These are phyloP conservation scores for Apocrypta bakeri DNA, from an alignment of 1,140 invertebrate genomes.

Conservation along the genomic window DNA sequence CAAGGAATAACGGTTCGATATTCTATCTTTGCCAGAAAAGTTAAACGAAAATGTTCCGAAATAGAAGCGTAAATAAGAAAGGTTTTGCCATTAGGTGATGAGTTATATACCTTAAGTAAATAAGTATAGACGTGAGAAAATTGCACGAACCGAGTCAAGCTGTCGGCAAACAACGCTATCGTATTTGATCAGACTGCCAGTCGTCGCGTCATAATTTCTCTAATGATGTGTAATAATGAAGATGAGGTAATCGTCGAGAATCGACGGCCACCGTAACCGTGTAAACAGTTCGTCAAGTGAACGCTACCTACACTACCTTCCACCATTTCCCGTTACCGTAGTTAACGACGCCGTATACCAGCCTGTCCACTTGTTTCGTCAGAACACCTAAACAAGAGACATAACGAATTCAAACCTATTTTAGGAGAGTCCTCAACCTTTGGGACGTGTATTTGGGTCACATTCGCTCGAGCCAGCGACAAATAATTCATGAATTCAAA, in stretches of 20 bases:
- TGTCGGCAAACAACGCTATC: background rate
- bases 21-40: too few species aligned
- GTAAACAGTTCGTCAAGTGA: constrained; percentile 56
- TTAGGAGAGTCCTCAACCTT: too few species aligned
- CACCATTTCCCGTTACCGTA: background rate
- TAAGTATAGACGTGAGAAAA: too few species aligned
- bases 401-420: too few species aligned
- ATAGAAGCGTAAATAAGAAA: too few species aligned
- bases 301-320: constrained; percentile 39
- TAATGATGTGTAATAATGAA: constrained; percentile 43
- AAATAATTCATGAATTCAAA: too few species aligned
- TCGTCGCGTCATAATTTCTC: constrained; percentile 12
- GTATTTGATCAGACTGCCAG: constrained; percentile 6
- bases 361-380: background rate
- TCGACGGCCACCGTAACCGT: constrained; percentile 28
- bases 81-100: too few species aligned
- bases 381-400: background rate
- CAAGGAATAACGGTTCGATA: too few species aligned
- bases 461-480: too few species aligned
- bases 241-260: constrained; percentile 23
- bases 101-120: too few species aligned
- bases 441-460: too few species aligned
- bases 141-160: background rate
- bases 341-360: background rate
- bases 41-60: too few species aligned